Percentiles rank a stretch among this genome's conserved stretches.
phyloP scores from a whole-genome alignment of 2,888 invertebrate species.

The Stegophylla sp. region DNA sequence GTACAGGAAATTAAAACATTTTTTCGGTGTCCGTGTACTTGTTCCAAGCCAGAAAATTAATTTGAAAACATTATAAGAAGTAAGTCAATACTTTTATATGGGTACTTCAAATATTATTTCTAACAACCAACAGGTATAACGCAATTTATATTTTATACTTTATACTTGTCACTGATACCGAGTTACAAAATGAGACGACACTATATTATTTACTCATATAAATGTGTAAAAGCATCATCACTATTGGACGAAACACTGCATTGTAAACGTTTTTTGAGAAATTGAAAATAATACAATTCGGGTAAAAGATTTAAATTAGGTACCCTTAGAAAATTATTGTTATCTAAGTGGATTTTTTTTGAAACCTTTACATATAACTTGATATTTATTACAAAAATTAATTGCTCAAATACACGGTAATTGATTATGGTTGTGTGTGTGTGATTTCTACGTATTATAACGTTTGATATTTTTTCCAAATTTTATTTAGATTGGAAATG shows the following conservation, averaged over 20 bases:
- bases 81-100: constrained; percentile 7
- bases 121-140: constrained; percentile 20
- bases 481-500: constrained; percentile 15
- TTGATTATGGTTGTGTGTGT: neutral
- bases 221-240: too few species aligned
- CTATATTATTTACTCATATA: neutral
- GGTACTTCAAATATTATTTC: neutral
- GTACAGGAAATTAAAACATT: constrained; percentile 29
- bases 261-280: neutral
- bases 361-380: neutral
- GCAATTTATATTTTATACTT: constrained; percentile 33
- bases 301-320: constrained; percentile 3
- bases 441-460: neutral
- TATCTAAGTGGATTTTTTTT: neutral
- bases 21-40: constrained; percentile 7
- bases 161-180: too few species aligned
- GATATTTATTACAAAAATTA: neutral
- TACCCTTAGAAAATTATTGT: neutral
- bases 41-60: constrained; percentile 1
- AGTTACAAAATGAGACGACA: neutral
- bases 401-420: neutral
- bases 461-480: neutral
- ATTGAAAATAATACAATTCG: neutral
- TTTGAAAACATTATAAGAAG: neutral
- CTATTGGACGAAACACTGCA: neutral